Percentiles rank a stretch among this genome's conserved stretches.
These are phyloP conservation scores for Calameuta filiformis DNA, from an alignment of 2,888 invertebrate genomes.

Conservation along the genomic window DNA sequence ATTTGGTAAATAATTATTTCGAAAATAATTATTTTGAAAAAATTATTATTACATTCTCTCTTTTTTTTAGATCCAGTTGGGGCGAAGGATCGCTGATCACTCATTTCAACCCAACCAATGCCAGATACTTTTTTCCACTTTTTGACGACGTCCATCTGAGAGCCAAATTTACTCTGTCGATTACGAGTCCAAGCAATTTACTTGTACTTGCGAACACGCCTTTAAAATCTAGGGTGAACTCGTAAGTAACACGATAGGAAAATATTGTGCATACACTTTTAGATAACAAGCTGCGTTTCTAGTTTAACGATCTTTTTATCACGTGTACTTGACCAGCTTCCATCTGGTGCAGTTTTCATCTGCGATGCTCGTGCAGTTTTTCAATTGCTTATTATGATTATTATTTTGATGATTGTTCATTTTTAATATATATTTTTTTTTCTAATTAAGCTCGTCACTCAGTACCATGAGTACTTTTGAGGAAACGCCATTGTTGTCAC, in stretches of 20 bases:
- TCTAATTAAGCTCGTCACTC: not conserved
- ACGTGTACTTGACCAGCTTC: not conserved
- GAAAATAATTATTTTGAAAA: not conserved
- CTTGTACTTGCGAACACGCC: conserved; percentile 80
- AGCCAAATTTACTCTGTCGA: conserved; percentile 79
- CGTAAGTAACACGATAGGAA: conserved; percentile 41
- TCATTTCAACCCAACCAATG: conserved; percentile 39
- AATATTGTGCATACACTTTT: not conserved
- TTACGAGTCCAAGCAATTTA: conserved; percentile 74
- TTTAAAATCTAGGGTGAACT: conserved; percentile 52
- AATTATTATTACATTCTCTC: not conserved
- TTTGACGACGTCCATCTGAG: conserved; percentile 82
- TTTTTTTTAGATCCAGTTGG: conserved; percentile 35
- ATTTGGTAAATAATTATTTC: not conserved
- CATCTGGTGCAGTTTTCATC: not conserved
- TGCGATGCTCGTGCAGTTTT: not conserved
- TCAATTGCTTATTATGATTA: conserved; percentile 1
- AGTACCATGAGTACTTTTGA: conserved; percentile 32
- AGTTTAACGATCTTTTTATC: not conserved
- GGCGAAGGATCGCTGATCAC: conserved; percentile 33
- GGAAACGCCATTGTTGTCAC: conserved; percentile 67
- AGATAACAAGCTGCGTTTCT: not conserved
- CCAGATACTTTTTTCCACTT: conserved; percentile 48
- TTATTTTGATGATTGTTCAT: not conserved
- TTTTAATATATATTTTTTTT: not conserved